Conservation (phyloP, 1,140 invertebrate genomes). For the Meteorus sp. region DNA sequence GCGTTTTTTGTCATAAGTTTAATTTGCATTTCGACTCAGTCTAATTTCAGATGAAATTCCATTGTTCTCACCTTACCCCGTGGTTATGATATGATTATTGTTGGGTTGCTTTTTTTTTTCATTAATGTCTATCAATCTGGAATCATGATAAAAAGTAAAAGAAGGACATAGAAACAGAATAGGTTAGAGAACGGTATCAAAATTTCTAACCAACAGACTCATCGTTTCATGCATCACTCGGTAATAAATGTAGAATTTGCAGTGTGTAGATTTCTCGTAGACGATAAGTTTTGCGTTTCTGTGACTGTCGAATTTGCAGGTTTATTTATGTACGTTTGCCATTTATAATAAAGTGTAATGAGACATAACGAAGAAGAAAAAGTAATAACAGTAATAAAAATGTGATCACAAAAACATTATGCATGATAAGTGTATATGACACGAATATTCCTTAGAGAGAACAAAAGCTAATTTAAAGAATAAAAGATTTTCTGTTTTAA, state of each 20-base stretch:
- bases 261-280: slow-evolving; percentile 39
- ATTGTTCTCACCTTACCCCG: too few species aligned
- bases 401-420: slow-evolving; percentile 14
- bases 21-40: too few species aligned
- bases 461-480: slow-evolving; percentile 1
- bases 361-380: slow-evolving; percentile 30
- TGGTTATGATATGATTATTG: too few species aligned
- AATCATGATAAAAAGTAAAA: too few species aligned
- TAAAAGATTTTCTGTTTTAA: neutral
- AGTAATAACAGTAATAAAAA: slow-evolving; percentile 13
- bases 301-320: slow-evolving; percentile 47
- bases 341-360: slow-evolving; percentile 56
- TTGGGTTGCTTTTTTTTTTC: too few species aligned
- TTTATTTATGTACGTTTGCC: slow-evolving; percentile 55
- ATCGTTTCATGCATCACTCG: neutral
- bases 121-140: too few species aligned
- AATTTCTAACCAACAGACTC: neutral
- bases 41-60: too few species aligned
- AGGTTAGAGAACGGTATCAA: too few species aligned
- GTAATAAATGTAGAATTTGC: slow-evolving; percentile 22
- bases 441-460: neutral
- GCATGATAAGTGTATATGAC: slow-evolving; percentile 12
- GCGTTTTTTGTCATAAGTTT: too few species aligned
- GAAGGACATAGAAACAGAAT: too few species aligned
- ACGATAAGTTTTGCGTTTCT: slow-evolving; percentile 56